Evolutionary conservation across 2,888 invertebrate genomes (phyloP).

Genomic region (Drosophila kuntzei): DNA sequence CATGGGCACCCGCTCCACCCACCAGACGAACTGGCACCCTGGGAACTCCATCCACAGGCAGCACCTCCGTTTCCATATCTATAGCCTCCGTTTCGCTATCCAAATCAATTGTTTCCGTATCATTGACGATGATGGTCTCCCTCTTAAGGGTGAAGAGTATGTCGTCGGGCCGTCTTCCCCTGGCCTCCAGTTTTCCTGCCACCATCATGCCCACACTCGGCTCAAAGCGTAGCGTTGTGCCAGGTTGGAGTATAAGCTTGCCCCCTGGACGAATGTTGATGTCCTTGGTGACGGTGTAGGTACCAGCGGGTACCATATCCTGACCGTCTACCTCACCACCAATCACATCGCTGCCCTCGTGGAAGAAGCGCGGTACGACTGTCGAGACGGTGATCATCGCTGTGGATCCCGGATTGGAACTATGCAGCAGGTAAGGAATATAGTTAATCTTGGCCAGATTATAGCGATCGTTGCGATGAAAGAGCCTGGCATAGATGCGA

Average conservation of each 20-base stretch:
- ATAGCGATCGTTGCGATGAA: conserved; percentile 95
- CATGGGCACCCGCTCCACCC: conserved; percentile 92
- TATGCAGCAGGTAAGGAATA: conserved; percentile 95
- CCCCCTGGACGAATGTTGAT: conserved; percentile 98
- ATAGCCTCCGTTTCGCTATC: conserved; percentile 83
- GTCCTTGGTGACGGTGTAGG: conserved; percentile 96
- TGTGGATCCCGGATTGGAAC: conserved; percentile 94
- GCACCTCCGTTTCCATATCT: conserved; percentile 87
- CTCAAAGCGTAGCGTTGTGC: conserved; percentile 95
- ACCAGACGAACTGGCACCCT: conserved; percentile 91
- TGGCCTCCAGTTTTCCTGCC: conserved; percentile 94
- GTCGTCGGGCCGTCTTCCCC: conserved; percentile 92
- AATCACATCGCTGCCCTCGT: conserved; percentile 89
- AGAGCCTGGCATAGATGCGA: conserved; percentile 90
- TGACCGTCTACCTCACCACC: conserved; percentile 98
- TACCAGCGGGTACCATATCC: conserved; percentile 92
- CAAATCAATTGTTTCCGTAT: conserved; percentile 86
- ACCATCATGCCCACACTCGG: conserved; percentile 98
- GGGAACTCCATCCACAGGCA: conserved; percentile 87
- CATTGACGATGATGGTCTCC: conserved; percentile 89
- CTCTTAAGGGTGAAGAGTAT: conserved; percentile 92
- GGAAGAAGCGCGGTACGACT: conserved; percentile 92
- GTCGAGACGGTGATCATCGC: conserved; percentile 91
- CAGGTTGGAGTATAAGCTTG: conserved; percentile 93
- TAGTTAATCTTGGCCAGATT: conserved; percentile 97